These are phyloP conservation scores for Psammodynastes pulverulentus DNA, from an alignment of 2,113 vertebrate species.

Conservation along the genomic window DNA sequence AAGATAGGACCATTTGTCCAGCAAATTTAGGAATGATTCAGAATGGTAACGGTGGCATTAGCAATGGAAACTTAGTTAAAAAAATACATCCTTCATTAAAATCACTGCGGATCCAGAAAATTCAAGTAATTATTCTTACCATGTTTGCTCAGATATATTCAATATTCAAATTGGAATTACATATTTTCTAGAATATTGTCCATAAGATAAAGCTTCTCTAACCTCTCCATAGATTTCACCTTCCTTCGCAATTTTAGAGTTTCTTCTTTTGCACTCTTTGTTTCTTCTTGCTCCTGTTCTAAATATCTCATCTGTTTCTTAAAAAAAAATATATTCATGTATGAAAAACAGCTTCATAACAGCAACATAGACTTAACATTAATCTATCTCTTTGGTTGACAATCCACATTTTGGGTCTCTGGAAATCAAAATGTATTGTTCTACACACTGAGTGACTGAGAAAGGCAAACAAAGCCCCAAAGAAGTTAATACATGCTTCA, in stretches of 20 bases:
- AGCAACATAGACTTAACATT: constrained; percentile 28
- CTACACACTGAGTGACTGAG: neutral
- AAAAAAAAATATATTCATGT: constrained; percentile 38
- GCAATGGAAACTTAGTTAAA: neutral
- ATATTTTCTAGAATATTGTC: neutral
- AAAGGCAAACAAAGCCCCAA: neutral
- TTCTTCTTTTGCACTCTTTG: constrained; percentile 84
- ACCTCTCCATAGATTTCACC: constrained; percentile 87
- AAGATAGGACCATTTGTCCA: neutral
- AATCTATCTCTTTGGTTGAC: constrained; percentile 14
- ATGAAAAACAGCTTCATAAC: constrained; percentile 27
- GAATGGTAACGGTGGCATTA: neutral
- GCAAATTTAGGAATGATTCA: neutral
- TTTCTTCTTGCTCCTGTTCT: constrained; percentile 84
- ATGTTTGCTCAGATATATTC: neutral
- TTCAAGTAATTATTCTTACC: neutral
- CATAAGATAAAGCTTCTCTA: neutral
- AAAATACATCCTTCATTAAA: neutral
- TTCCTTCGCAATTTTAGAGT: constrained; percentile 77
- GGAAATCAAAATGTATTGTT: neutral
- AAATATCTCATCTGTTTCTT: constrained; percentile 94
- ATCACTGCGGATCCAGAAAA: neutral
- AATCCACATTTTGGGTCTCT: neutral
- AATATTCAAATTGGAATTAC: neutral
- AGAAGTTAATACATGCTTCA: neutral